Conservation (phyloP, 2,888 invertebrate species). For the Mythimna impura region DNA sequence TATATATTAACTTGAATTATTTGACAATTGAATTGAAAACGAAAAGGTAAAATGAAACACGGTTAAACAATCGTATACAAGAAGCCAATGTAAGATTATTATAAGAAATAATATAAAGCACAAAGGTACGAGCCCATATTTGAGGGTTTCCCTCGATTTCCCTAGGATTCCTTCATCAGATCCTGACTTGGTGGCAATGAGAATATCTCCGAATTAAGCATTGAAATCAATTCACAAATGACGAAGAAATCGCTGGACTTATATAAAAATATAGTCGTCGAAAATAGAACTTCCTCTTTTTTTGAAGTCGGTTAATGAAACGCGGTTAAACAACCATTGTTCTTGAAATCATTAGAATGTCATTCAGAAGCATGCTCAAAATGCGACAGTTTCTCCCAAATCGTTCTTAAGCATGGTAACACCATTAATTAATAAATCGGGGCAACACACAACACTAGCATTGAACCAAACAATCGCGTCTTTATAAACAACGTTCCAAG, state of each 20-base stretch:
- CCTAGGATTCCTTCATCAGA: too few relatives aligned
- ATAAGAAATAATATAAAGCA: too few relatives aligned
- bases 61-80: too few relatives aligned
- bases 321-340: neutral
- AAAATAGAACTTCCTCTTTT: neutral
- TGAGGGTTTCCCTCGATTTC: too few relatives aligned
- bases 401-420: slow-evolving; percentile 28
- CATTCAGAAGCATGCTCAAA: neutral
- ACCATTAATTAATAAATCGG: slow-evolving; percentile 52
- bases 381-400: neutral
- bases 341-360: neutral
- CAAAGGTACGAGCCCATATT: too few relatives aligned
- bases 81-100: too few relatives aligned
- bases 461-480: slow-evolving; percentile 52
- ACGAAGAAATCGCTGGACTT: too few relatives aligned
- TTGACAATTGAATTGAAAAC: neutral
- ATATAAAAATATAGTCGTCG: neutral
- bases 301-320: too few relatives aligned
- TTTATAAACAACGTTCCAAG: slow-evolving; percentile 64
- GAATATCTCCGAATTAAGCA: too few relatives aligned
- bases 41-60: too few relatives aligned
- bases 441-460: slow-evolving; percentile 48
- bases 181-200: too few relatives aligned
- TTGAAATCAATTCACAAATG: too few relatives aligned
- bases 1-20: neutral